These are phyloP conservation scores for Sinocyclocheilus maitianheensis DNA, from an alignment of 2,113 vertebrate genomes.

Conservation along the genomic window DNA sequence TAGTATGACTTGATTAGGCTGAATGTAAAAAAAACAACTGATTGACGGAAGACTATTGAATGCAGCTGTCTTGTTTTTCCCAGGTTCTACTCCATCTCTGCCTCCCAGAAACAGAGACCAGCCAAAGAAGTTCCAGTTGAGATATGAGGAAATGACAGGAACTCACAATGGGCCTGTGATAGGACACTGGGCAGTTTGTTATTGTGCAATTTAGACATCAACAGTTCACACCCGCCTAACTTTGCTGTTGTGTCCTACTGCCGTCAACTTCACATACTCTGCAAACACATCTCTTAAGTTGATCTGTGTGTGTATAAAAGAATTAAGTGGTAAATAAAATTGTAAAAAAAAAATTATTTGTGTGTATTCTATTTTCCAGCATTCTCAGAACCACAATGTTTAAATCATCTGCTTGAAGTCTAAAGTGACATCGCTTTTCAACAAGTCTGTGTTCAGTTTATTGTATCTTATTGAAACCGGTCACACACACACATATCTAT, in stretches of 20 bases:
- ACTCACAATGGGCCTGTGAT: conserved; percentile 25
- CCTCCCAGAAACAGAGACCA: conserved; percentile 59
- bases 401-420: not conserved
- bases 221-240: not conserved
- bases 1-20: no score
- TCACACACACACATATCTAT: not conserved
- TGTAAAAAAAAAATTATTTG: conserved; percentile 12
- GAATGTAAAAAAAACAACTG: not conserved
- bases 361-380: conserved; percentile 9
- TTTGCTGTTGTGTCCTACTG: conserved; percentile 35
- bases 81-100: conserved; percentile 72
- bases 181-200: conserved; percentile 50
- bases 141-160: conserved; percentile 61
- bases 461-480: not conserved
- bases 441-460: not conserved
- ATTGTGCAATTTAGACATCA: conserved; percentile 35
- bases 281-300: not conserved
- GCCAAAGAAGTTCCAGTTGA: conserved; percentile 64
- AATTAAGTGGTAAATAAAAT: conserved; percentile 16
- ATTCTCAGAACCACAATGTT: conserved; percentile 24
- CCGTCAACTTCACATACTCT: not conserved
- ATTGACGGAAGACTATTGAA: not conserved
- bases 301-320: not conserved
- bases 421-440: not conserved
- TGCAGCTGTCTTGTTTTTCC: conserved; percentile 14